Conservation (phyloP, 2,113 vertebrate species). For the Myotis lucifugus region DNA sequence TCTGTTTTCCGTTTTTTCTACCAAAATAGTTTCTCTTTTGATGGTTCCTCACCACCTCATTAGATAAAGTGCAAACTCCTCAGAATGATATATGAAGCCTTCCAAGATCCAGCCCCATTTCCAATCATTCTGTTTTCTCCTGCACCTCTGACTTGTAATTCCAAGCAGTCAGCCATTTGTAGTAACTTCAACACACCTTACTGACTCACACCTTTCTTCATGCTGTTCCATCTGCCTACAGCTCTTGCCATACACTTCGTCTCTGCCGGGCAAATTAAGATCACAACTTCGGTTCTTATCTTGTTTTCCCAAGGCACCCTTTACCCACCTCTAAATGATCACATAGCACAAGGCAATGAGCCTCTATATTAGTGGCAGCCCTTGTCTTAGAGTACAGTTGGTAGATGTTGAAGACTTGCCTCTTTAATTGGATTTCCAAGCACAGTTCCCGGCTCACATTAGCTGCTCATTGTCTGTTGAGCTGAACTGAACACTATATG, state of each 20-base stretch:
- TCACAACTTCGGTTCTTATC: not conserved
- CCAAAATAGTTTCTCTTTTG: not conserved
- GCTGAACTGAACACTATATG: not conserved
- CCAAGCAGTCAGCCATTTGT: not conserved
- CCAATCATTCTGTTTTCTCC: not conserved
- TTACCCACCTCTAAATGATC: not conserved
- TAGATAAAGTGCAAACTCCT: not conserved
- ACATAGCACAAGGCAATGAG: not conserved
- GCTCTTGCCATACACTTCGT: not conserved
- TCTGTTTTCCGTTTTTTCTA: slow-evolving; percentile 8
- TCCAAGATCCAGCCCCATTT: not conserved
- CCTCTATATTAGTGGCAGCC: not conserved
- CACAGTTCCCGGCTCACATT: not conserved
- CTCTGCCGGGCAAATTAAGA: not conserved
- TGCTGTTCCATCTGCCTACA: not conserved
- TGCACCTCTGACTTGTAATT: not conserved
- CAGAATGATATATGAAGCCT: too few relatives aligned
- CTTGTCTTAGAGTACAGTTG: not conserved
- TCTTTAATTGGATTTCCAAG: not conserved
- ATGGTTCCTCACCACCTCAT: not conserved
- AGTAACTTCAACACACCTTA: not conserved
- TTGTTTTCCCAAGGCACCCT: not conserved
- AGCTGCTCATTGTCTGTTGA: not conserved
- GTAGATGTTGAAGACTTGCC: not conserved
- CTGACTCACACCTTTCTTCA: not conserved